Evolutionary conservation across 30 jellyfish, hydroid and myxozoan genomes (phyloP).

Genomic region (Chrysaora quinquecirrha): DNA sequence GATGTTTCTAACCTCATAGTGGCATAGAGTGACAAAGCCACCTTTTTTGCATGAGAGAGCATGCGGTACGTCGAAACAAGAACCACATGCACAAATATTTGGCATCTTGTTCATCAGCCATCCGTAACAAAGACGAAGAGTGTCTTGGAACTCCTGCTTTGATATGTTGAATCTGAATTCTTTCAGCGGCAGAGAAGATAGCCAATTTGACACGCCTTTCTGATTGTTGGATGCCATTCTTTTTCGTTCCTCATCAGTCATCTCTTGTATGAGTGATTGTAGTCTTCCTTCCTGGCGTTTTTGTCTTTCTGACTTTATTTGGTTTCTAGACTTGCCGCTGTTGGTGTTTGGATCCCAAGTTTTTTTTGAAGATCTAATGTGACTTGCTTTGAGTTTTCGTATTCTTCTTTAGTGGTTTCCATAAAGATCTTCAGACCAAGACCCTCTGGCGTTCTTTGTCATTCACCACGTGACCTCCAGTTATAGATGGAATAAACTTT

Average conservation of each 20-base stretch:
- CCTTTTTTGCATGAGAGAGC: slow-evolving; percentile 35
- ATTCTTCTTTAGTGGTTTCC: slow-evolving; percentile 1
- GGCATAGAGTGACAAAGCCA: slow-evolving; percentile 18
- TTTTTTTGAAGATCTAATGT: slow-evolving; percentile 4
- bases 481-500: slow-evolving; percentile 12
- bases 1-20: background rate
- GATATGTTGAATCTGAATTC: slow-evolving; percentile 11
- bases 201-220: slow-evolving; percentile 22
- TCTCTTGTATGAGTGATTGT: background rate
- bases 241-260: slow-evolving; percentile 5
- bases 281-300: background rate
- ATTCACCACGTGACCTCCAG: slow-evolving; percentile 16
- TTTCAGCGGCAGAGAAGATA: slow-evolving; percentile 17
- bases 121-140: slow-evolving; percentile 10
- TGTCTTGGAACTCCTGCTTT: slow-evolving; percentile 13
- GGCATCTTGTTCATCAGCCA: slow-evolving; percentile 9
- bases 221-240: slow-evolving; percentile 16
- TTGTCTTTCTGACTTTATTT: background rate
- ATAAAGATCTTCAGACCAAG: background rate
- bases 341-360: background rate
- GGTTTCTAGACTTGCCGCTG: background rate
- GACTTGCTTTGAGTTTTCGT: slow-evolving; percentile 14
- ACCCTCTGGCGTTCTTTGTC: background rate
- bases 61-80: background rate
- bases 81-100: slow-evolving; percentile 9